Evolutionary conservation across 2,888 invertebrate species (phyloP).

Genomic region (Brachyptera putata): DNA sequence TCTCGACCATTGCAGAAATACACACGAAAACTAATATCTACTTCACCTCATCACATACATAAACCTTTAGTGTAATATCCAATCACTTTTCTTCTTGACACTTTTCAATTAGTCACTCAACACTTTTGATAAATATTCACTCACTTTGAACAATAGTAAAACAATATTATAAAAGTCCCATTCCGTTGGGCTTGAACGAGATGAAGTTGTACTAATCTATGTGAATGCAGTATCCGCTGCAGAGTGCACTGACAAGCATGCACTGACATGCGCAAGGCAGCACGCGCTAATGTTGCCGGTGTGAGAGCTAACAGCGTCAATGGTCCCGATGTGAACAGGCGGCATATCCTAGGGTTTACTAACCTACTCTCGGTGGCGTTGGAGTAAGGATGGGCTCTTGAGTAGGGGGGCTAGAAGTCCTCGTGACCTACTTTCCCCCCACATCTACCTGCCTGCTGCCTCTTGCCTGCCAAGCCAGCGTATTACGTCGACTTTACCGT

Average conservation of each 20-base stretch:
- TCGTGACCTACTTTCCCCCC: not conserved
- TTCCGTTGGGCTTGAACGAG: no score
- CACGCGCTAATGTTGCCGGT: no score
- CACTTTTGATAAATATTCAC: not conserved
- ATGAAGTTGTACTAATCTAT: no score
- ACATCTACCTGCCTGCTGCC: not conserved
- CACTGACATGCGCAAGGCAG: no score
- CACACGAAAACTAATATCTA: no score
- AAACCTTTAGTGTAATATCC: no score
- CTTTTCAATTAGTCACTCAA: not conserved
- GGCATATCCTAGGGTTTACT: conserved; percentile 12
- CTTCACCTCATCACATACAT: no score
- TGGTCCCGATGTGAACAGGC: no score
- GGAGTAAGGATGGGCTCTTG: not conserved
- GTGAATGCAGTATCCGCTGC: not conserved
- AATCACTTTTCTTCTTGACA: not conserved
- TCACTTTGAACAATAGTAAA: not conserved
- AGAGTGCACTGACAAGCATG: no score
- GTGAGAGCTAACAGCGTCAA: no score
- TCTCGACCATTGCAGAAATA: no score
- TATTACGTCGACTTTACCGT: not conserved
- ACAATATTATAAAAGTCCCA: not conserved
- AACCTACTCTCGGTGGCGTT: conserved; percentile 13
- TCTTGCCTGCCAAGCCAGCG: not conserved
- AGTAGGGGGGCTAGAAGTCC: not conserved